Percentiles rank a stretch among this genome's conserved stretches.
These are phyloP conservation scores for Noctua janthina DNA, from an alignment of 2,888 invertebrate genomes.

Conservation along the genomic window DNA sequence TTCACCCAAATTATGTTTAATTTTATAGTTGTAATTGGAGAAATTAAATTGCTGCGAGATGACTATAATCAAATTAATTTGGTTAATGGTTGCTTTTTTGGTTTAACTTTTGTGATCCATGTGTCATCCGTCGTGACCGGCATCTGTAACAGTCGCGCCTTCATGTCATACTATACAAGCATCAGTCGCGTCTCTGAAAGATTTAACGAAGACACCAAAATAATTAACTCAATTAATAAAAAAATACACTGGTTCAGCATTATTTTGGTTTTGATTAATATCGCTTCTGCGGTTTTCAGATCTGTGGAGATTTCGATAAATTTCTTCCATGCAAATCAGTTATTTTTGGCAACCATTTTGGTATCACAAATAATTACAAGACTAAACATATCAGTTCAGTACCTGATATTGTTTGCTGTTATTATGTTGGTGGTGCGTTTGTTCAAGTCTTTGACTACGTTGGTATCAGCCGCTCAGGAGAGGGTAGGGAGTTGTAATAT, in stretches of 20 bases:
- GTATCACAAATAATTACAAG: conserved; percentile 15
- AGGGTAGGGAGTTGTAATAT: background rate
- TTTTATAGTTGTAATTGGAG: background rate
- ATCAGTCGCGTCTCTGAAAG: background rate
- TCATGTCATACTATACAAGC: conserved; percentile 16
- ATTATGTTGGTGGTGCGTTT: conserved; percentile 21
- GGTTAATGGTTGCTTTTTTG: background rate
- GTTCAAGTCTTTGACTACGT: conserved; percentile 4
- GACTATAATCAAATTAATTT: conserved; percentile 11
- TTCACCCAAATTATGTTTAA: background rate
- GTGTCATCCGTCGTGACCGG: background rate
- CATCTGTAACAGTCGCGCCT: conserved; percentile 3
- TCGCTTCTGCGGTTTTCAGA: background rate
- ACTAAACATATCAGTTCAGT: conserved; percentile 1
- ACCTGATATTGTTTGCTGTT: background rate
- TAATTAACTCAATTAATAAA: background rate
- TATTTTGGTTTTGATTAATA: background rate
- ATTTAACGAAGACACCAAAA: background rate
- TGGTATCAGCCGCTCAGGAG: background rate
- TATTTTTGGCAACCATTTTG: background rate
- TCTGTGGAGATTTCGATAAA: background rate
- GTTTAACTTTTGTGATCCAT: background rate
- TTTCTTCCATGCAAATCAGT: background rate
- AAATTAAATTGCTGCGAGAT: background rate
- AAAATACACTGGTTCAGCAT: background rate